A percentile compares a stretch with the other conserved stretches of the same genome.
phyloP scores from a whole-genome alignment of 2,888 invertebrate genomes.

The Sycophila texana region DNA sequence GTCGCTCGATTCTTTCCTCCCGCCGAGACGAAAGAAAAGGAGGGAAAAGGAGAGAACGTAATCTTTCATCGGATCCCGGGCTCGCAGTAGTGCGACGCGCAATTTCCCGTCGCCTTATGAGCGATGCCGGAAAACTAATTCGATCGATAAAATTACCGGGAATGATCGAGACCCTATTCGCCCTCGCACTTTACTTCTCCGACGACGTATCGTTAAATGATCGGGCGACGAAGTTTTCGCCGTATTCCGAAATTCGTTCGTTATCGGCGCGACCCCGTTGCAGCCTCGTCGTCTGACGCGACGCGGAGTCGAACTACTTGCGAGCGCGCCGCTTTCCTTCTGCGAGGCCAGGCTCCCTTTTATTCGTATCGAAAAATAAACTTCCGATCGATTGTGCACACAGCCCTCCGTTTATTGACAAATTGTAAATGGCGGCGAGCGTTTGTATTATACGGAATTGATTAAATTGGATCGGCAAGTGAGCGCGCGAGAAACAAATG shows the following conservation, averaged over 20 bases:
- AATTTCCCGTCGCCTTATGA: too few species aligned
- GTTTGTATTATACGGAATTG: too few species aligned
- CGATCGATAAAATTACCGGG: constrained; percentile 16
- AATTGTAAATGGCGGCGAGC: too few species aligned
- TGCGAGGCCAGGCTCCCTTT: too few species aligned
- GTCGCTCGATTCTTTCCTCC: neutral
- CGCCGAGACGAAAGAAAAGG: neutral
- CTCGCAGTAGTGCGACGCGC: neutral
- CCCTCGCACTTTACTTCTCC: neutral
- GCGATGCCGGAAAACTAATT: neutral
- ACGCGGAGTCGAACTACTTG: constrained; percentile 3
- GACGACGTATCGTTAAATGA: too few species aligned
- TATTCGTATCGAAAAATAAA: too few species aligned
- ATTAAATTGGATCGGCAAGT: too few species aligned
- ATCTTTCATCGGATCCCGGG: neutral
- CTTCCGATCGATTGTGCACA: too few species aligned
- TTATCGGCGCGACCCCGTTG: neutral
- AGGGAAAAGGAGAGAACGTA: neutral
- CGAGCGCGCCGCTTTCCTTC: too few species aligned
- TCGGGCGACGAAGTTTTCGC: too few species aligned
- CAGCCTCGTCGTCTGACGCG: constrained; percentile 13
- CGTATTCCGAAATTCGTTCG: neutral
- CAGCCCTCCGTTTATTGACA: too few species aligned
- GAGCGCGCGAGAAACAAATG: too few species aligned
- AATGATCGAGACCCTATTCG: neutral